Evolutionary conservation across 2,113 vertebrate species (phyloP), one percentile per base, ranked within the genome.

Genomic region (Typhlomys cinereus): DNA sequence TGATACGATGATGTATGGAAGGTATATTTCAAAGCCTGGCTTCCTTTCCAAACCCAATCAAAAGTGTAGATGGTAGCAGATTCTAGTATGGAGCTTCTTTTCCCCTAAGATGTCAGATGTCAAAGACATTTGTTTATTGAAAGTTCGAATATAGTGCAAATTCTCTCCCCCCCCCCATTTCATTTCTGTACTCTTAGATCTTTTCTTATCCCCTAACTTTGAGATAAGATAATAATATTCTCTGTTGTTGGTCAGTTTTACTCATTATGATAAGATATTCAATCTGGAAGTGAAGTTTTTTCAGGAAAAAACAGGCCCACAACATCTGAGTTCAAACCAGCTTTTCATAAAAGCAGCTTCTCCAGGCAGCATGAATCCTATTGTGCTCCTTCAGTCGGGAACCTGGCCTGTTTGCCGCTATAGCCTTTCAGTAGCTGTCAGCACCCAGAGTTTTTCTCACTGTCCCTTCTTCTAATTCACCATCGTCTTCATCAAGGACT

Each of bases 11-110:
- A 44, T n/a, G n/a, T n/a, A n/a, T n/a, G n/a, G n/a, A n/a, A n/a
- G n/a, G n/a, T n/a, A n/a, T n/a, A n/a, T n/a, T n/a, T n/a, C n/a
- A 57, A 79, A 62, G 15, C 46, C 46, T 82, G 70, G 66, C 71
- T 69, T 54, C 36, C 23, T 44, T 23, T 13, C 62, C 18, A 29
- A 48, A 11, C 62, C 79, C 69, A 27, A 62, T 4, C 74, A 57
- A 90, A 94, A 80, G 59, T 34, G 76, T 74, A 93, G 57, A n/a
- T 41, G 59, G 44, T 80, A 25, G 69, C 71, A 83, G 70, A 93
- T 79, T 93, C n/a, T 52, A 52, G 66, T 92, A 67, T 66, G 69
- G 78, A 93, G 84, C 78, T 78, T 76, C 67, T 39, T 95, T 94
- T 80, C 46, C 73, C 39, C 66, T 81, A 82, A 50, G 31, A 79